phyloP scores from a whole-genome alignment of 2,113 vertebrate genomes.

The Haplochromis vanheusdeni region DNA sequence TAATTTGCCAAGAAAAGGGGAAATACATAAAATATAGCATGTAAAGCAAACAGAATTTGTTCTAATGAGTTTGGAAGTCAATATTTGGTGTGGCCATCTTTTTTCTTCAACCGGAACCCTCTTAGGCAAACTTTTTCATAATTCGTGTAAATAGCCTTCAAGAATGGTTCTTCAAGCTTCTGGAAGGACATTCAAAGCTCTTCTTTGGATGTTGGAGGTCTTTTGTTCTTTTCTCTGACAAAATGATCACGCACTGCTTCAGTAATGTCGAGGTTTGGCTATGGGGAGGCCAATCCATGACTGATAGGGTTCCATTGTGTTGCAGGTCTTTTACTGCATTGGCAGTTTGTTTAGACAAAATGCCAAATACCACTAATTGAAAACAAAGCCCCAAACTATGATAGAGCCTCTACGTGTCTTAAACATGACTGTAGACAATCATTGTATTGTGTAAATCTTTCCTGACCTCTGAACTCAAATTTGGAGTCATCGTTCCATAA shows the following conservation, averaged over 20 bases:
- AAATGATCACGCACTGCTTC: background rate
- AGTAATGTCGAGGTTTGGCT: background rate
- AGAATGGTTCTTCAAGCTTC: background rate
- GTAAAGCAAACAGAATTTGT: background rate
- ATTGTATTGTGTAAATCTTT: background rate
- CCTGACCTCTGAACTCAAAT: background rate
- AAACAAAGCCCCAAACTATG: background rate
- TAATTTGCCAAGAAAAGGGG: background rate
- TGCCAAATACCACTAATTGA: background rate
- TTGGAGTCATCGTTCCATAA: background rate
- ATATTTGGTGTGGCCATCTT: background rate
- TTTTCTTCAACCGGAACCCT: background rate
- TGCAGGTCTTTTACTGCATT: background rate
- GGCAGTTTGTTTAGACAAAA: background rate
- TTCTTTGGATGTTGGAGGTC: background rate
- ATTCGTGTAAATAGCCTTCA: background rate
- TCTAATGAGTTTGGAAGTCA: background rate
- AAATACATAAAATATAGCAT: accelerated
- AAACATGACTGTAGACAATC: background rate
- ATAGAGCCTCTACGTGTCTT: background rate
- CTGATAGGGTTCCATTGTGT: accelerated
- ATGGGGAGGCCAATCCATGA: background rate
- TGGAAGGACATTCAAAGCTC: background rate
- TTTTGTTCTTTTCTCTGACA: background rate
- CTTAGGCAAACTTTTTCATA: background rate